Evolutionary conservation across 2,797 vertebrate species (phyloP), one percentile per base, ranked within the genome.

Genomic region (Cyprinodon diabolis): DNA sequence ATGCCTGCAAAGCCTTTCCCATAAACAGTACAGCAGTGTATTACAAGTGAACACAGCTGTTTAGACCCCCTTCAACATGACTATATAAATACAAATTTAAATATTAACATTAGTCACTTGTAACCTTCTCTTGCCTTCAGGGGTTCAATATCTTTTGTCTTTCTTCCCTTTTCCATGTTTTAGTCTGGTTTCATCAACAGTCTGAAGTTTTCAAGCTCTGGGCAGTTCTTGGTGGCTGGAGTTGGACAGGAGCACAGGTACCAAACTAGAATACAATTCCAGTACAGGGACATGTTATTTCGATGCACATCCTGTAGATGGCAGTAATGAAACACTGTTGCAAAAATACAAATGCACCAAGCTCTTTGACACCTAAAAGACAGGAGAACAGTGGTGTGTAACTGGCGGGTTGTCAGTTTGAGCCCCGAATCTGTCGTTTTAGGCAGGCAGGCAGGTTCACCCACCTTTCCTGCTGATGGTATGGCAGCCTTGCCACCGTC

Each of bases 171-270:
- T 65, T 62, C 37, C 81, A 8, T 30, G 69, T 54, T 72, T 55
- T 86, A 99, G 98, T 76, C 94, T n/a, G 98, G 98, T 56, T 99
- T 99, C 78, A 89, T 99, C 87, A 99, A 99, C 88, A 96, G 96
- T 79, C 93, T 99, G 71, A 97, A 97, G 91, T 99, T 99, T 92
- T 98, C 98, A 0, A 95, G 91, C 75, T 75, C 95, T 0, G 97
- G 97, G 30, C 94, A 96, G 76, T 99, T 99, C 87, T 89, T 99
- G 71, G 97, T 98, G 82, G 98, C 96, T 0, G 98, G 98, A 45
- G 90, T 98, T 0, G 98, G 98, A 72, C 97, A 99, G 89, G 97
- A 99, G 75, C 98, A 99, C 95, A 96, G 97, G 98, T 99, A 93
- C 78, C 35, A 12, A 49, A 57, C 19, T 47, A 52, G 37, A 30